Conservation (phyloP, 2,113 vertebrate genomes). For the Hyperopisus bebe region DNA sequence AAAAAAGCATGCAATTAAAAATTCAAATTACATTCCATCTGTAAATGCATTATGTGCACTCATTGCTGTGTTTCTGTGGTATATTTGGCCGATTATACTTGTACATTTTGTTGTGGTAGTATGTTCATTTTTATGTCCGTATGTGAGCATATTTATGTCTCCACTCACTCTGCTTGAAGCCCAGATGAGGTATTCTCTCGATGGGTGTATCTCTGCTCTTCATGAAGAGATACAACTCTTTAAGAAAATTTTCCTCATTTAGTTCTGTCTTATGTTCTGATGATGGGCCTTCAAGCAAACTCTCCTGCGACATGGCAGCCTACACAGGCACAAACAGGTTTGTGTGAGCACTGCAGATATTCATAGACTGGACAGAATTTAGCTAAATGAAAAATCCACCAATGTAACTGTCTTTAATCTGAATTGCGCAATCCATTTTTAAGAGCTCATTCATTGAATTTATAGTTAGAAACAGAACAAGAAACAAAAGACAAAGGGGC, state of each 20-base stretch:
- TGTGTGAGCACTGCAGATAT: not conserved
- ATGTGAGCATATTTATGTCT: not conserved
- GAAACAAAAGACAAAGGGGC: not conserved
- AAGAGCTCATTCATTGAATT: not conserved
- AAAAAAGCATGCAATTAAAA: not conserved
- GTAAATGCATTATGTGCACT: not conserved
- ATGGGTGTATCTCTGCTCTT: slow-evolving; percentile 60
- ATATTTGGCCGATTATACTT: not conserved
- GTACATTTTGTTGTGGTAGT: not conserved
- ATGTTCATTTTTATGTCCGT: not conserved
- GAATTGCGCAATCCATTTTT: not conserved
- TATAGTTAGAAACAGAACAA: not conserved
- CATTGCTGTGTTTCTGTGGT: not conserved
- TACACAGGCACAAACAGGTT: not conserved
- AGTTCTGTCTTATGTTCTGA: slow-evolving; percentile 29
- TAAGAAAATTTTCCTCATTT: slow-evolving; percentile 55
- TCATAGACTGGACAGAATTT: not conserved
- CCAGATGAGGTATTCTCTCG: slow-evolving; percentile 66
- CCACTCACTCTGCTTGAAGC: slow-evolving; percentile 65
- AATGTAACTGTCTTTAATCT: not conserved
- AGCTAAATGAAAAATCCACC: not conserved
- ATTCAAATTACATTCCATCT: not conserved
- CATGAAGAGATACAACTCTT: slow-evolving; percentile 62
- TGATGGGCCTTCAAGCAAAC: slow-evolving; percentile 6
- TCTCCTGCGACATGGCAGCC: slow-evolving; percentile 29